These are phyloP conservation scores for Grantiella picta DNA, from an alignment of 2,113 vertebrate species.

Conservation along the genomic window DNA sequence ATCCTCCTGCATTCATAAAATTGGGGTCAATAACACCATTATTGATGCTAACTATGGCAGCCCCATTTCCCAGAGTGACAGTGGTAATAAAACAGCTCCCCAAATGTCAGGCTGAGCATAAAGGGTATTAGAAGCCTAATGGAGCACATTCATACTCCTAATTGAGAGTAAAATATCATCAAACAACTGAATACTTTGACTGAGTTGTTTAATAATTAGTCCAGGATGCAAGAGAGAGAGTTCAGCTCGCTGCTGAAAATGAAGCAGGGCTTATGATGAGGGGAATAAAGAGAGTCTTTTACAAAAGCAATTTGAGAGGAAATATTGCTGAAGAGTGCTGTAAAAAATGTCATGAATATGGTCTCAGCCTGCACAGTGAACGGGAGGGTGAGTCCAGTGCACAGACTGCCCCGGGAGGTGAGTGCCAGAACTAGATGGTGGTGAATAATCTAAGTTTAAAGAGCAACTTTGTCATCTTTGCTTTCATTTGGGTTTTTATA, in stretches of 20 bases:
- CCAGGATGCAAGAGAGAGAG: background rate
- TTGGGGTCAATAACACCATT: conserved; percentile 50
- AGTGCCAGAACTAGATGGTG: background rate
- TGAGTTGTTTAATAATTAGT: conserved; percentile 58
- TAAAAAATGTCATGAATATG: background rate
- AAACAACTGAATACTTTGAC: conserved; percentile 23
- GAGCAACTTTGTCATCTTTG: background rate
- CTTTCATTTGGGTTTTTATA: background rate
- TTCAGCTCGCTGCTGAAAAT: background rate
- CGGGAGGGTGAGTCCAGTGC: background rate
- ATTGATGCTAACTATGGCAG: background rate
- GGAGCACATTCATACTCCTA: conserved; percentile 54
- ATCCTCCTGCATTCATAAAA: background rate
- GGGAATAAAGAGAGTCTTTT: background rate
- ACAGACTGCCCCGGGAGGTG: background rate
- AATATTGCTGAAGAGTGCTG: background rate
- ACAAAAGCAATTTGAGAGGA: background rate
- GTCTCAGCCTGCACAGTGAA: background rate
- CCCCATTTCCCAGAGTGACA: conserved; percentile 27
- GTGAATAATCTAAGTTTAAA: background rate
- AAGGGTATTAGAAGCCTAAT: conserved; percentile 55
- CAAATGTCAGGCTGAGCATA: conserved; percentile 53
- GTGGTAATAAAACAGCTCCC: conserved; percentile 45
- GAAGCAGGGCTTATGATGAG: background rate
- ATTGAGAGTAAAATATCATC: conserved; percentile 64